A percentile compares a stretch with the other conserved stretches of the same genome.
These are phyloP conservation scores for Ptychochromis oligacanthus DNA, from an alignment of 2,113 vertebrate genomes.

Conservation along the genomic window DNA sequence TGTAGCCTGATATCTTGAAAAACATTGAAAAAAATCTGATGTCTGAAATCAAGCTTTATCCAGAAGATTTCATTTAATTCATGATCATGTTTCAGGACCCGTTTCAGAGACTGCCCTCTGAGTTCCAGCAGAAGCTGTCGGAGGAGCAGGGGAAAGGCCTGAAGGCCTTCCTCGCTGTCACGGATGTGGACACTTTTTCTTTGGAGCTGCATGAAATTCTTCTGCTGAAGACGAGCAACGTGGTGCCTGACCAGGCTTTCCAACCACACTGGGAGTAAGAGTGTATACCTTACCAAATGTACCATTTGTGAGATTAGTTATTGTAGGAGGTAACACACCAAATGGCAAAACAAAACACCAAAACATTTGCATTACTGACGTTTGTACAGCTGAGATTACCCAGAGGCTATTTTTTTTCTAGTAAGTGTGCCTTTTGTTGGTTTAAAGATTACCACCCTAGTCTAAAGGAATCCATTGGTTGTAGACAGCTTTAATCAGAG, in stretches of 20 bases:
- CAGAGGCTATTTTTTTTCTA: not conserved
- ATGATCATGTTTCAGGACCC: constrained; percentile 64
- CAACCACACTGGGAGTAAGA: constrained; percentile 76
- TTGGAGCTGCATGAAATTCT: constrained; percentile 81
- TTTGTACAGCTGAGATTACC: not conserved
- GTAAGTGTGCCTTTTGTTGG: constrained; percentile 54
- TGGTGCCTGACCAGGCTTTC: constrained; percentile 40
- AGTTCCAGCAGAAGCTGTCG: constrained; percentile 64
- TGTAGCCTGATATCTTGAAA: not conserved
- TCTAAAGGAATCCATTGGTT: constrained; percentile 61
- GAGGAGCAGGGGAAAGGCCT: constrained; percentile 46
- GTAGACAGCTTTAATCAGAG: constrained; percentile 58
- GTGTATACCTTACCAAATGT: not conserved
- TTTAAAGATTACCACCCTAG: constrained; percentile 20
- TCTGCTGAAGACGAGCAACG: constrained; percentile 70
- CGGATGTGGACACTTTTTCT: constrained; percentile 67
- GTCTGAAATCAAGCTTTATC: not conserved
- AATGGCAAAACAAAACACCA: constrained; percentile 28
- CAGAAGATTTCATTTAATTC: not conserved
- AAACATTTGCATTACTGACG: not conserved
- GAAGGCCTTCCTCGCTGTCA: constrained; percentile 65
- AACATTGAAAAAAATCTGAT: not conserved
- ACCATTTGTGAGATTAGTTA: constrained; percentile 35
- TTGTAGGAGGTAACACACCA: constrained; percentile 17
- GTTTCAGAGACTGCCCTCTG: constrained; percentile 57